Conservation (phyloP, 2,113 vertebrate genomes). For the Axis porcinus region DNA sequence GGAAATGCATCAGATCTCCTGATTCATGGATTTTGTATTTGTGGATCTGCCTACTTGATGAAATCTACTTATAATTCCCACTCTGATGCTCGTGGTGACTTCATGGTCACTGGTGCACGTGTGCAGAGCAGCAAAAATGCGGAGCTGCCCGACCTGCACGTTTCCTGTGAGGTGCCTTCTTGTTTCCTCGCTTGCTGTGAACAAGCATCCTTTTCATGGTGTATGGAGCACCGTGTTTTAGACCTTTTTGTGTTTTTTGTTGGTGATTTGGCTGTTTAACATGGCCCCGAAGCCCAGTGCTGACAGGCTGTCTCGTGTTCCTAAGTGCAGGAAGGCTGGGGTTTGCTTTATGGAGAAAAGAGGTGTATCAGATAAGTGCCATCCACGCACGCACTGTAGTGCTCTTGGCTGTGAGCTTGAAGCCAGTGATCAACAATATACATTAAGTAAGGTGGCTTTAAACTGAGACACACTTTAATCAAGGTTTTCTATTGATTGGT, state of each 20-base stretch:
- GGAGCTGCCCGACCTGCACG: rapidly evolving
- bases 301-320: background rate
- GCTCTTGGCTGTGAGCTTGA: background rate
- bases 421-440: background rate
- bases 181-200: background rate
- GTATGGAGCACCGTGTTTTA: background rate
- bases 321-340: background rate
- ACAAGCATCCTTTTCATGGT: background rate
- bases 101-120: background rate
- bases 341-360: background rate
- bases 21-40: background rate
- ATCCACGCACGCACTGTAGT: rapidly evolving
- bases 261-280: background rate
- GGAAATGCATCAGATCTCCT: background rate
- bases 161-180: background rate
- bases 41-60: background rate
- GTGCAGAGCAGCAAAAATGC: background rate
- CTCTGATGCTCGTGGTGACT: too few species aligned
- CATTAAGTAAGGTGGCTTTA: background rate
- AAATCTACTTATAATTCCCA: background rate
- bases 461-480: background rate
- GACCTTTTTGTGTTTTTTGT: background rate
- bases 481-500: background rate
- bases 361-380: rapidly evolving
- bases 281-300: too few species aligned